These are phyloP conservation scores for Leucoma salicis DNA, from an alignment of 2,888 invertebrate genomes.

Conservation along the genomic window DNA sequence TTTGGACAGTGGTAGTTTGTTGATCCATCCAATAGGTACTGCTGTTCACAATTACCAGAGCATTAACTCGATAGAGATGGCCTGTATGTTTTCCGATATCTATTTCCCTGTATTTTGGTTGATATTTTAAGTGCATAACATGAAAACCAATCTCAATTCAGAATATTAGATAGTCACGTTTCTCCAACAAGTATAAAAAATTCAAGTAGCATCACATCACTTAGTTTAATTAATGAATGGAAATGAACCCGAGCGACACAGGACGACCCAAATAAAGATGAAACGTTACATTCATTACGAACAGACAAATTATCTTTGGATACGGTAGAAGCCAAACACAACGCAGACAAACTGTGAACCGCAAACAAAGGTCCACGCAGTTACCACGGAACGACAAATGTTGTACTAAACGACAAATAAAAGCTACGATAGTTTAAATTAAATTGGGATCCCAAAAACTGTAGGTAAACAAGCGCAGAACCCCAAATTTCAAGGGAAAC, in stretches of 20 bases:
- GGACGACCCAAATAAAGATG: constrained; percentile 70
- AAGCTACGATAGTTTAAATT: constrained; percentile 78
- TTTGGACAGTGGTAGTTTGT: too few species aligned
- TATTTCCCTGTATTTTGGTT: too few species aligned
- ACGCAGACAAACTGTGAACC: constrained; percentile 55
- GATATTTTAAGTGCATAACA: too few species aligned
- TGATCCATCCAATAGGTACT: too few species aligned
- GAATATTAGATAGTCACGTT: too few species aligned
- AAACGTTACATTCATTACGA: constrained; percentile 62
- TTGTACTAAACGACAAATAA: constrained; percentile 78
- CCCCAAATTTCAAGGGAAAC: constrained; percentile 52
- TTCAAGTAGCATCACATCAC: constrained; percentile 44
- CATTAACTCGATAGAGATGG: too few species aligned
- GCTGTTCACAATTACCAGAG: too few species aligned
- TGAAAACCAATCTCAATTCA: too few species aligned
- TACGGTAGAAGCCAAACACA: constrained; percentile 54
- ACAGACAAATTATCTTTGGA: constrained; percentile 62
- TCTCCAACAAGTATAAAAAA: constrained; percentile 29
- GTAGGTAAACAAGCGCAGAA: constrained; percentile 69
- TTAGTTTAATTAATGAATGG: constrained; percentile 57
- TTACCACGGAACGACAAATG: constrained; percentile 66
- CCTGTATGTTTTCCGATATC: too few species aligned
- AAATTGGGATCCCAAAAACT: constrained; percentile 77
- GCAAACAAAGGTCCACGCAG: constrained; percentile 65
- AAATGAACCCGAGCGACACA: constrained; percentile 55